Evolutionary conservation across 2,888 invertebrate species (phyloP).

Genomic region (Cyaniris semiargus): DNA sequence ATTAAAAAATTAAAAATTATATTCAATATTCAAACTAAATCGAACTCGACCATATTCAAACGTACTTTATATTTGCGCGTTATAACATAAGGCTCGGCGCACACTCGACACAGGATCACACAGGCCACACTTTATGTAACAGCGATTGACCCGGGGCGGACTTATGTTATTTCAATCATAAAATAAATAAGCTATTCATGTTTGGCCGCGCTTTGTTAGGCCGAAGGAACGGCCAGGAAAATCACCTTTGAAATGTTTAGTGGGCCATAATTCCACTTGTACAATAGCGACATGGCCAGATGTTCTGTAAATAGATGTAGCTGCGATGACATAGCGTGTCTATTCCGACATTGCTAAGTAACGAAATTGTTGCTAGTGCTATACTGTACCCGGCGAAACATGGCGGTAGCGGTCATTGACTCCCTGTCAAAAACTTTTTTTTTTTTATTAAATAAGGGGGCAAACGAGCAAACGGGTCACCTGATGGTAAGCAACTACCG

Average conservation of each 20-base stretch:
- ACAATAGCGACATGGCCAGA: conserved; percentile 8
- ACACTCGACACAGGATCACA: conserved; percentile 8
- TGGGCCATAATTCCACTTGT: conserved; percentile 36
- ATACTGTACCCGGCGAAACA: too few relatives aligned
- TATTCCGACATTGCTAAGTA: not conserved
- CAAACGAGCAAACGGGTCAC: too few relatives aligned
- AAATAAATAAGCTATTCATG: conserved; percentile 47
- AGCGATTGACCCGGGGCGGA: conserved; percentile 35
- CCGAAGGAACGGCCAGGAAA: conserved; percentile 41
- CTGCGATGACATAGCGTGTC: not conserved
- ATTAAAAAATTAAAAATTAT: not conserved
- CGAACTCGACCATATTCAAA: not conserved
- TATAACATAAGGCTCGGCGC: conserved; percentile 17
- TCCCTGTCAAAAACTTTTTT: too few relatives aligned
- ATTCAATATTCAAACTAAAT: not conserved
- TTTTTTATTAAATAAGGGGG: too few relatives aligned
- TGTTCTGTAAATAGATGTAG: conserved; percentile 21
- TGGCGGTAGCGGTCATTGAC: too few relatives aligned
- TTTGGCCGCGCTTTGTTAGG: conserved; percentile 44
- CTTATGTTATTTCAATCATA: conserved; percentile 45
- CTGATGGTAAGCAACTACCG: too few relatives aligned
- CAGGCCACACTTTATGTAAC: conserved; percentile 22
- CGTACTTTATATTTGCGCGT: conserved; percentile 1
- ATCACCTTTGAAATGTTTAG: conserved; percentile 43
- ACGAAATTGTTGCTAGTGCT: not conserved